These are phyloP conservation scores for Drosophila putrida DNA, from an alignment of 2,888 invertebrate species.

Conservation along the genomic window DNA sequence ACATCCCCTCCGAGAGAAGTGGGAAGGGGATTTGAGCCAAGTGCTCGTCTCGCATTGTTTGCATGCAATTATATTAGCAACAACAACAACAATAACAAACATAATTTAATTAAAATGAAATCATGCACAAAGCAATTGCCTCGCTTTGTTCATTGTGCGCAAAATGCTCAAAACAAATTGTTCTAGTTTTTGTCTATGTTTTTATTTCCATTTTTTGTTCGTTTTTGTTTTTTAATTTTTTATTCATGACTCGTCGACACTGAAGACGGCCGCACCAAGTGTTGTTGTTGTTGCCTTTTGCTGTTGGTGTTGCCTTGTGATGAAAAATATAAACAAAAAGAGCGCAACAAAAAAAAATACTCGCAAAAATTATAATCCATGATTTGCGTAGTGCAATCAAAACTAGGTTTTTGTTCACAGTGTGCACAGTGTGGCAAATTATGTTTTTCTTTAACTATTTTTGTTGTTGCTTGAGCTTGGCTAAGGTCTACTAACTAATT, in stretches of 20 bases:
- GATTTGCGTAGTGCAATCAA: constrained; percentile 58
- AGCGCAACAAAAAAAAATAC: neutral
- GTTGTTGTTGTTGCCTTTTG: constrained; percentile 39
- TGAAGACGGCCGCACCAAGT: constrained; percentile 65
- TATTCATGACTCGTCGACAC: constrained; percentile 77
- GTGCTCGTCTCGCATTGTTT: constrained; percentile 63
- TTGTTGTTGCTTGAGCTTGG: neutral
- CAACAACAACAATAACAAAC: constrained; percentile 55
- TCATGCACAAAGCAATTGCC: constrained; percentile 80
- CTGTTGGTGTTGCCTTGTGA: constrained; percentile 54
- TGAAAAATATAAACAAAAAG: constrained; percentile 25
- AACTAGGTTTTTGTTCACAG: constrained; percentile 33
- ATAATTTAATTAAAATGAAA: constrained; percentile 81
- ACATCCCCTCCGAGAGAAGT: constrained; percentile 50
- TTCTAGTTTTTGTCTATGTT: constrained; percentile 71
- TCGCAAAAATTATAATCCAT: constrained; percentile 34
- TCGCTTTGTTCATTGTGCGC: constrained; percentile 79
- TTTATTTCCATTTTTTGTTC: constrained; percentile 34
- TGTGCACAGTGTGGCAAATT: constrained; percentile 22
- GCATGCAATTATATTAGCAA: constrained; percentile 78
- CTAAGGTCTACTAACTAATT: constrained; percentile 5
- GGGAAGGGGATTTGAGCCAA: constrained; percentile 21
- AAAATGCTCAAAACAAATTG: constrained; percentile 69
- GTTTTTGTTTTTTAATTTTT: constrained; percentile 44
- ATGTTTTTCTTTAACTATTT: neutral